phyloP scores from a whole-genome alignment of 2,113 vertebrate species.

The Amblyornis subalaris region DNA sequence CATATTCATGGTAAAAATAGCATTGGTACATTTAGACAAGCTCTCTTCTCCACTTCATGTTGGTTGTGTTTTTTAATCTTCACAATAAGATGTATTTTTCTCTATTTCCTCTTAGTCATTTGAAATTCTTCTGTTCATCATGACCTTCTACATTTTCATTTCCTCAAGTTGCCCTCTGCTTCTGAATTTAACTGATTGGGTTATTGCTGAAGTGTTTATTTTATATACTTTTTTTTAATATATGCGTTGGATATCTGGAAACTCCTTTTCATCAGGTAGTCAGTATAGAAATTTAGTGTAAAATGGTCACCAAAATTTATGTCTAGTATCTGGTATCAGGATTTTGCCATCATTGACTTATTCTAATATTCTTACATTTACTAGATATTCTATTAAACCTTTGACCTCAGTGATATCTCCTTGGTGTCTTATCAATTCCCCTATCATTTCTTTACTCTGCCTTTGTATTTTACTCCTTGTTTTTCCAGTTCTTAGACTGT shows the following conservation, averaged over 20 bases:
- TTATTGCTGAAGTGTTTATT: background rate
- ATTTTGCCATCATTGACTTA: background rate
- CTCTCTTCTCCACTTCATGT: background rate
- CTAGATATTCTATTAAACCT: background rate
- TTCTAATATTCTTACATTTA: background rate
- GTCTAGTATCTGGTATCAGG: background rate
- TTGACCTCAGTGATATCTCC: background rate
- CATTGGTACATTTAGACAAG: background rate
- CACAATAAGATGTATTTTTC: background rate
- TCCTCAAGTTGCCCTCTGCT: background rate
- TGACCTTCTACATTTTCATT: background rate
- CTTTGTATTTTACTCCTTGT: background rate
- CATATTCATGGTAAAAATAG: background rate
- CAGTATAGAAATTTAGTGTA: background rate
- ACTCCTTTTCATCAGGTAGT: background rate
- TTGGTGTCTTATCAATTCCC: background rate
- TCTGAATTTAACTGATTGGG: background rate
- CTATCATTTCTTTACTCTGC: background rate
- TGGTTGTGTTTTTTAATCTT: background rate
- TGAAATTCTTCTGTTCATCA: background rate
- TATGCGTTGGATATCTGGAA: background rate
- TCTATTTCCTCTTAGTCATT: background rate
- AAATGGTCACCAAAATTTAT: background rate
- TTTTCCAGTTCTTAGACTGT: background rate
- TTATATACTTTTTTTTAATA: fast-evolving